Evolutionary conservation across 1,140 invertebrate species (phyloP), one percentile per base, ranked within the genome.

Genomic region (Wasmannia auropunctata): DNA sequence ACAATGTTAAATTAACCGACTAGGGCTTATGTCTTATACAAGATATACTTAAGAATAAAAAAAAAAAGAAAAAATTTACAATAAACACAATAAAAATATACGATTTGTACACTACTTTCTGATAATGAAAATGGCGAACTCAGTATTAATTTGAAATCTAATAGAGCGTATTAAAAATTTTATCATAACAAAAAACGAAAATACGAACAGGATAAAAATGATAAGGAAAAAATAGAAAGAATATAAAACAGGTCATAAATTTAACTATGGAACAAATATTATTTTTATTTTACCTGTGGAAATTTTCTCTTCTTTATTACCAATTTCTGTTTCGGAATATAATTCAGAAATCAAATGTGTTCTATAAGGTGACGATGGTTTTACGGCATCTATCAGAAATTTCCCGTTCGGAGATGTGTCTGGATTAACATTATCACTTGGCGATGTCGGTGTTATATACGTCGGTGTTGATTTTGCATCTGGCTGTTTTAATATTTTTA

Each of bases 381-480:
- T 72, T 0, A 28, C 4, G 1, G 8, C 1, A 19, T 31, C 14
- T 34, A 11, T 49, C 34, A 22, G 0, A 46, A n/a, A 46, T 60
- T n/a, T 31, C 0, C 4, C 1, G 0, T n/a, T 0, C 0, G 1
- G 0, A 1, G 10, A 31, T 3, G 1, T 0, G 3, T 3, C 2
- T 0, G n/a, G 4, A 34, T 25, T 14, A 28, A 31, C 7, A 0
- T 19, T 4, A 19, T 10, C 31, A 14, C 1, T 51, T 7, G n/a
- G 8, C 1, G 11, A 74, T 14, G 3, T 56, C n/a, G 34, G 8
- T 19, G 22, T 40, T 6, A 4, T 31, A 2, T 46, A 11, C 14
- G n/a, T n/a, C 31, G n/a, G 25, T n/a, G n/a, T n/a, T 43, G n/a
- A 37, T n/a, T 19, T 79, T 49, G 7, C 2, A 0, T 67, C 31